phyloP scores from a whole-genome alignment of 2,888 invertebrate genomes.

The Polymixis flavicincta region DNA sequence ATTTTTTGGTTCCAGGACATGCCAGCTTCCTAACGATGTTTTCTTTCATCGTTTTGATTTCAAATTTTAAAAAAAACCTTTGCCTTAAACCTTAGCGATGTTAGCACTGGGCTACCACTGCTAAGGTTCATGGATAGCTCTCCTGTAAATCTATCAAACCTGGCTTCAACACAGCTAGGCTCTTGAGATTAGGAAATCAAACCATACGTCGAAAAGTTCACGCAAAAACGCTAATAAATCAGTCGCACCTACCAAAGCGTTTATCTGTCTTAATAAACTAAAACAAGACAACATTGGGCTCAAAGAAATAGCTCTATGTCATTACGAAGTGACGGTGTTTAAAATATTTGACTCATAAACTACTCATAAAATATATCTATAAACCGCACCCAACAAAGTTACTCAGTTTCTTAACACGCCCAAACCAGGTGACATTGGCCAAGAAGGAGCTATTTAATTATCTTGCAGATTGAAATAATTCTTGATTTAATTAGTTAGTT shows the following conservation, averaged over 20 bases:
- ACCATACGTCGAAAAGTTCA: no score
- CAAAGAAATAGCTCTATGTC: slow-evolving; percentile 27
- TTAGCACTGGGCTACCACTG: no score
- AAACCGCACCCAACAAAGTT: slow-evolving; percentile 25
- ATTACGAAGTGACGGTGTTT: slow-evolving; percentile 26
- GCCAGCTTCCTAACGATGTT: no score
- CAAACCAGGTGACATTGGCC: slow-evolving; percentile 19
- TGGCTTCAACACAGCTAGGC: not conserved
- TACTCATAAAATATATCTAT: slow-evolving; percentile 6
- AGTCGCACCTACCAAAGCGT: slow-evolving; percentile 20
- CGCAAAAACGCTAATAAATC: slow-evolving; percentile 28
- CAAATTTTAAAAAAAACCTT: no score
- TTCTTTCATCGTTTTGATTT: no score
- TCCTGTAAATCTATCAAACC: not conserved
- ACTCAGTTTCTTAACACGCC: slow-evolving; percentile 14
- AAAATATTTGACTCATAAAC: slow-evolving; percentile 12
- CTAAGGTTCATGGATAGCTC: no score
- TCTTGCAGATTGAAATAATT: not conserved
- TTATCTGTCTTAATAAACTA: slow-evolving; percentile 22
- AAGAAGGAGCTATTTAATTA: slow-evolving; percentile 2
- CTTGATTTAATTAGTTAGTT: not conserved
- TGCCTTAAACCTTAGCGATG: no score
- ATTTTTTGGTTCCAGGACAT: no score
- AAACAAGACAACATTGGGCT: slow-evolving; percentile 30
- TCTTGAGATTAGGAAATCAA: no score